Evolutionary conservation across 1,140 invertebrate species (phyloP).

Genomic region (Mamestra configurata): DNA sequence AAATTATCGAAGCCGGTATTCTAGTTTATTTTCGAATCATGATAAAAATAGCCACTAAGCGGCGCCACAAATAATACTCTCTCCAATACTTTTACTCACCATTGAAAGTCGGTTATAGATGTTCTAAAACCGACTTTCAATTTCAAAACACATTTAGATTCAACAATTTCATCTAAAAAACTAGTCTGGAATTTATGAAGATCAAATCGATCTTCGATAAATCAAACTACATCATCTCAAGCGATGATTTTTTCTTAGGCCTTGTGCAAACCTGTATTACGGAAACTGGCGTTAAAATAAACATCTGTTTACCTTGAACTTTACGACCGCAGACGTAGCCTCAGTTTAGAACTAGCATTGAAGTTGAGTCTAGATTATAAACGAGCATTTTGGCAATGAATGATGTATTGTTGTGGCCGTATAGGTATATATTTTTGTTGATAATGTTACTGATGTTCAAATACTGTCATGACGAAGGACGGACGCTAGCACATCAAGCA

Average conservation of each 20-base stretch:
- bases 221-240: constrained; percentile 5
- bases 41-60: too few relatives aligned
- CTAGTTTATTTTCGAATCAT: too few relatives aligned
- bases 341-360: constrained; percentile 3
- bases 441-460: too few relatives aligned
- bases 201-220: background rate
- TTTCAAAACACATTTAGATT: constrained; percentile 31
- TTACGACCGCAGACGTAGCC: constrained; percentile 5
- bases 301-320: constrained; percentile 41
- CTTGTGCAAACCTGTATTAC: constrained; percentile 33
- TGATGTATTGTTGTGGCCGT: background rate
- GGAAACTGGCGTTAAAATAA: constrained; percentile 39
- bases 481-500: too few relatives aligned
- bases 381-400: background rate
- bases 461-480: too few relatives aligned
- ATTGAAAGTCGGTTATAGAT: too few relatives aligned
- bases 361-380: constrained; percentile 24
- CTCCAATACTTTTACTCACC: background rate
- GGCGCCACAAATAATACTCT: background rate
- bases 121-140: background rate
- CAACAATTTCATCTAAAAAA: background rate
- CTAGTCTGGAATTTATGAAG: constrained; percentile 24
- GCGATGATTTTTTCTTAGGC: constrained; percentile 33
- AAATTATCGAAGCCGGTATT: too few relatives aligned
- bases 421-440: background rate